Evolutionary conservation across 2,888 invertebrate species (phyloP).

Genomic region (Polyploca ridens): DNA sequence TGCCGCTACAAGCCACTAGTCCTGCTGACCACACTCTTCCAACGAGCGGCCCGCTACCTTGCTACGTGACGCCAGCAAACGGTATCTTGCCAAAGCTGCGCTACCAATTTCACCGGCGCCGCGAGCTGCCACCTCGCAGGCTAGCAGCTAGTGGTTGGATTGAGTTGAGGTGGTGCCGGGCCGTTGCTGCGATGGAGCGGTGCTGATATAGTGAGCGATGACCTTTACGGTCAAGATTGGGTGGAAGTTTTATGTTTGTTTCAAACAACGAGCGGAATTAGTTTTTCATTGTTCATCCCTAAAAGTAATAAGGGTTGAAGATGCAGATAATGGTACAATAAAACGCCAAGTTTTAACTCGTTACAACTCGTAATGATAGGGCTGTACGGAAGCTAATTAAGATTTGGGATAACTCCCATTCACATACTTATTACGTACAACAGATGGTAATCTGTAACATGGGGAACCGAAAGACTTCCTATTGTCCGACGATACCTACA

Average conservation of each 20-base stretch:
- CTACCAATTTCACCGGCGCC: no score
- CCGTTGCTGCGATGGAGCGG: no score
- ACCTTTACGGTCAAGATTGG: background rate
- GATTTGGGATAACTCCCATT: conserved; percentile 49
- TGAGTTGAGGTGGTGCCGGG: no score
- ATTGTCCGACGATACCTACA: conserved; percentile 44
- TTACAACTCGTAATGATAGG: conserved; percentile 41
- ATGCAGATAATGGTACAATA: conserved; percentile 30
- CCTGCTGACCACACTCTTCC: no score
- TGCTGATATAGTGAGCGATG: no score
- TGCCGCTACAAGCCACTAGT: no score
- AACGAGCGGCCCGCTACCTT: no score
- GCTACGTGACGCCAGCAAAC: no score
- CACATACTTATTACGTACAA: conserved; percentile 53
- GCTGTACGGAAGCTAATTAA: conserved; percentile 54
- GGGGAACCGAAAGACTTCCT: conserved; percentile 44
- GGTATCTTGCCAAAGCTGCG: no score
- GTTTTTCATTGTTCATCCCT: conserved; percentile 6
- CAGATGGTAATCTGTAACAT: conserved; percentile 57
- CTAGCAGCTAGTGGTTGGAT: no score
- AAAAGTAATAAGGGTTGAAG: conserved; percentile 8
- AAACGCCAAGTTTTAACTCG: conserved; percentile 36
- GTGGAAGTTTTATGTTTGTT: background rate
- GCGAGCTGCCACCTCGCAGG: no score
- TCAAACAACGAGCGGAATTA: conserved; percentile 1